These are phyloP conservation scores for Lamellibrachia satsuma DNA, from an alignment of 2,888 invertebrate species.

Conservation along the genomic window DNA sequence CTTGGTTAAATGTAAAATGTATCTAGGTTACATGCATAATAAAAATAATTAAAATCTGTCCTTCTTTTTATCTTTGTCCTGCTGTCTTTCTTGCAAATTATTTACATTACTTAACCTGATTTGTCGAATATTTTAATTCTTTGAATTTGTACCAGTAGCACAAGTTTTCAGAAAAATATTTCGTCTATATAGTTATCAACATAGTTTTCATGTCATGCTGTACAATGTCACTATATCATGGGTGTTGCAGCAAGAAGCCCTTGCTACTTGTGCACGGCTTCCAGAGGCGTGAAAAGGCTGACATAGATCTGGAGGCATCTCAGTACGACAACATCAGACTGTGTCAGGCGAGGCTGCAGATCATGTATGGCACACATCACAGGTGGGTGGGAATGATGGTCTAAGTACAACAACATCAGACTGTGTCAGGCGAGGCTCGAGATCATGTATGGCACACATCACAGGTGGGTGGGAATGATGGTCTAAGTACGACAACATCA, in stretches of 20 bases:
- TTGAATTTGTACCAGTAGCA: not conserved
- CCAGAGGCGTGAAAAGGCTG: slow-evolving; percentile 70
- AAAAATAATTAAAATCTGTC: not conserved
- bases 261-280: slow-evolving; percentile 82
- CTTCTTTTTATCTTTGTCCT: not conserved
- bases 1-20: not conserved
- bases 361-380: not conserved
- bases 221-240: not conserved
- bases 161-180: not conserved
- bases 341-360: slow-evolving; percentile 70
- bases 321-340: slow-evolving; percentile 57
- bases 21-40: not conserved
- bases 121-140: not conserved
- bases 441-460: slow-evolving; percentile 72
- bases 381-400: not conserved
- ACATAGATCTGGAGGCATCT: slow-evolving; percentile 67
- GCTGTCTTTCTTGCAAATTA: not conserved
- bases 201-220: not conserved
- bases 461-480: slow-evolving; percentile 65
- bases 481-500: slow-evolving; percentile 53
- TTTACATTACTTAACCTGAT: not conserved
- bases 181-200: not conserved
- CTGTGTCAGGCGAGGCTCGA: slow-evolving; percentile 70
- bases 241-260: slow-evolving; percentile 52
- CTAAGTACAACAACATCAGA: slow-evolving; percentile 51